Evolutionary conservation across 2,113 vertebrate genomes (phyloP).

Genomic region (Uropsilus gracilis): DNA sequence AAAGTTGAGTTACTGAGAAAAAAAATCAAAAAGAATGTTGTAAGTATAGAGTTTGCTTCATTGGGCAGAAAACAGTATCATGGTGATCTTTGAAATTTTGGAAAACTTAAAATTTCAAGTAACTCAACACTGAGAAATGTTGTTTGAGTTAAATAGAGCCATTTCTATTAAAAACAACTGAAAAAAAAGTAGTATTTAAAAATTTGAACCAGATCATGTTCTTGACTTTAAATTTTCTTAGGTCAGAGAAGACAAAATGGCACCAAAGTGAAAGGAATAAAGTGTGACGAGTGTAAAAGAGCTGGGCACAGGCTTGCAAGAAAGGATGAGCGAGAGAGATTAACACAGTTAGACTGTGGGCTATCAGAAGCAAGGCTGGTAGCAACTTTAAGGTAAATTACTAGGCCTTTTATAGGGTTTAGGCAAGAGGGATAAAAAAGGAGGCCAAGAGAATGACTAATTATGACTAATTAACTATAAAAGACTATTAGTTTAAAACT

Average conservation of each 20-base stretch:
- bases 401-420: too few species aligned
- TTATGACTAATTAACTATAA: too few species aligned
- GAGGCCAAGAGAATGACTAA: too few species aligned
- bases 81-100: not conserved
- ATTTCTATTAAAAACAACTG: too few species aligned
- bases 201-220: not conserved
- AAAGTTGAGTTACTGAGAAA: not conserved
- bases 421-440: too few species aligned
- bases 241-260: not conserved
- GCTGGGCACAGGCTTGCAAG: too few species aligned
- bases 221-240: not conserved
- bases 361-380: too few species aligned
- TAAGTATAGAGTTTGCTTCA: not conserved
- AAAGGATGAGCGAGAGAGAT: too few species aligned
- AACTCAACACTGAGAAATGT: not conserved
- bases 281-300: not conserved
- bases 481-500: too few species aligned
- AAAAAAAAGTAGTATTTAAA: not conserved
- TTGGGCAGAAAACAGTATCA: not conserved
- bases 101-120: not conserved
- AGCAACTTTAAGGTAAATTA: too few species aligned
- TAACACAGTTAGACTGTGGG: too few species aligned
- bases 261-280: not conserved
- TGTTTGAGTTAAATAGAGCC: too few species aligned
- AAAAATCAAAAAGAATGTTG: not conserved